These are phyloP conservation scores for Diloba caeruleocephala DNA, from an alignment of 2,888 invertebrate genomes.

Conservation along the genomic window DNA sequence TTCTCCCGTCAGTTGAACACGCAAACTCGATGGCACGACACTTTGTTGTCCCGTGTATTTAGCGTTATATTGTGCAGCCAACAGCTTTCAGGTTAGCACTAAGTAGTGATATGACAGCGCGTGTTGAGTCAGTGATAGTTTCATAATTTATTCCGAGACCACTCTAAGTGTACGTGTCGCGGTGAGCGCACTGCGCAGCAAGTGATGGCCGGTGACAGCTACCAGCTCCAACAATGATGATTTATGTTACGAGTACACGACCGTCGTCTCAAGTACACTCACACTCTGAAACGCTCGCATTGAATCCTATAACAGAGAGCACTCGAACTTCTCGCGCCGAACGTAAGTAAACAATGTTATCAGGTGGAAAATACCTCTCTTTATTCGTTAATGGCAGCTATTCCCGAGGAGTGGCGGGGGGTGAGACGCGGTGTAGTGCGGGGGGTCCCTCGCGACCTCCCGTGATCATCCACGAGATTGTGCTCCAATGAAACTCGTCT, in stretches of 20 bases:
- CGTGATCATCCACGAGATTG: constrained; percentile 72
- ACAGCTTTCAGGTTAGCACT: constrained; percentile 2
- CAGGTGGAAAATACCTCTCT: constrained; percentile 76
- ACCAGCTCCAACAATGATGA: constrained; percentile 10
- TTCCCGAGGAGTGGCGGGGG: constrained; percentile 58
- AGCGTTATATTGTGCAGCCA: constrained; percentile 3
- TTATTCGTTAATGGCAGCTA: constrained; percentile 76
- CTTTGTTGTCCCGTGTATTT: not conserved
- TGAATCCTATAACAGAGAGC: constrained; percentile 64
- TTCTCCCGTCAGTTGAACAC: not conserved
- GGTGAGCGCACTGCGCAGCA: not conserved
- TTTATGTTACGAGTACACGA: constrained; percentile 36
- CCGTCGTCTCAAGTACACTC: constrained; percentile 38
- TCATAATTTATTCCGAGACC: constrained; percentile 41
- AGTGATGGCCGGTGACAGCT: too few species aligned
- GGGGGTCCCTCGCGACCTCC: constrained; percentile 46
- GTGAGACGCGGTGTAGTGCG: constrained; percentile 13
- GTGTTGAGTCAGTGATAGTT: constrained; percentile 39
- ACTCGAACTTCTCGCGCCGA: constrained; percentile 54
- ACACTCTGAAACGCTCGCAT: constrained; percentile 48
- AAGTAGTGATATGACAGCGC: constrained; percentile 10
- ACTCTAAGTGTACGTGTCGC: constrained; percentile 28
- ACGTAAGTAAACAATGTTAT: constrained; percentile 70
- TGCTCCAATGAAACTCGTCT: constrained; percentile 70
- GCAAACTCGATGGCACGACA: not conserved